Evolutionary conservation across 1,140 invertebrate genomes (phyloP).

Genomic region (Drosophila jambulina): DNA sequence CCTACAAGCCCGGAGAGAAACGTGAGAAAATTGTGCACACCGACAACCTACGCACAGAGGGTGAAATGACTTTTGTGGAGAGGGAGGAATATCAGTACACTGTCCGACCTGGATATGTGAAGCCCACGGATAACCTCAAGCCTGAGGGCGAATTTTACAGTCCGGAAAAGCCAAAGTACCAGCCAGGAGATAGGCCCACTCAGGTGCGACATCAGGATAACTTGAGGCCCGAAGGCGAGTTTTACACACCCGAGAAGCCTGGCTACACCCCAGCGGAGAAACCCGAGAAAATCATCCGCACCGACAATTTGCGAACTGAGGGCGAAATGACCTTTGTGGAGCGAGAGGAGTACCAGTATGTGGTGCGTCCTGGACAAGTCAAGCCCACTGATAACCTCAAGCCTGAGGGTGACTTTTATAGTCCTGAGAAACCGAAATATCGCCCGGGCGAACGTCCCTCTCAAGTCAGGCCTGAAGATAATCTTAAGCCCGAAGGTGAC

Average conservation of each 20-base stretch:
- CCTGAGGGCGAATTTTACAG: slow-evolving; percentile 88
- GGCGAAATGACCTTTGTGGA: slow-evolving; percentile 87
- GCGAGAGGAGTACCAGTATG: slow-evolving; percentile 84
- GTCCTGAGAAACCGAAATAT: slow-evolving; percentile 65
- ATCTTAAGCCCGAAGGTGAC: slow-evolving; percentile 68
- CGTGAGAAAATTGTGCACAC: slow-evolving; percentile 67
- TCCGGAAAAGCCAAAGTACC: slow-evolving; percentile 72
- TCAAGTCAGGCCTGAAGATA: slow-evolving; percentile 79
- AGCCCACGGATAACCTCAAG: slow-evolving; percentile 88
- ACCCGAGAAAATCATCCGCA: slow-evolving; percentile 86
- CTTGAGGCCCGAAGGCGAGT: slow-evolving; percentile 88
- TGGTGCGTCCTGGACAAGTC: slow-evolving; percentile 87
- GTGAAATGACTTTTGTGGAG: slow-evolving; percentile 86
- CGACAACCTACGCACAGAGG: slow-evolving; percentile 87
- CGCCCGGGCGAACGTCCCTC: slow-evolving; percentile 86
- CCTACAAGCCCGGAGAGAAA: slow-evolving; percentile 70
- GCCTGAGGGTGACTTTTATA: slow-evolving; percentile 86
- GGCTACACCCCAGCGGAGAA: slow-evolving; percentile 87
- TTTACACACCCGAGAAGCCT: slow-evolving; percentile 87
- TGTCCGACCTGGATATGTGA: slow-evolving; percentile 87
- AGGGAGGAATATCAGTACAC: slow-evolving; percentile 85
- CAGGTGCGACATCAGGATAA: slow-evolving; percentile 87
- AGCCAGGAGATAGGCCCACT: slow-evolving; percentile 68
- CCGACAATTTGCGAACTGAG: slow-evolving; percentile 87
- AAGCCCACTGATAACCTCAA: slow-evolving; percentile 88